phyloP scores from a whole-genome alignment of 1,140 invertebrate species.

The Leptinotarsa defecta region DNA sequence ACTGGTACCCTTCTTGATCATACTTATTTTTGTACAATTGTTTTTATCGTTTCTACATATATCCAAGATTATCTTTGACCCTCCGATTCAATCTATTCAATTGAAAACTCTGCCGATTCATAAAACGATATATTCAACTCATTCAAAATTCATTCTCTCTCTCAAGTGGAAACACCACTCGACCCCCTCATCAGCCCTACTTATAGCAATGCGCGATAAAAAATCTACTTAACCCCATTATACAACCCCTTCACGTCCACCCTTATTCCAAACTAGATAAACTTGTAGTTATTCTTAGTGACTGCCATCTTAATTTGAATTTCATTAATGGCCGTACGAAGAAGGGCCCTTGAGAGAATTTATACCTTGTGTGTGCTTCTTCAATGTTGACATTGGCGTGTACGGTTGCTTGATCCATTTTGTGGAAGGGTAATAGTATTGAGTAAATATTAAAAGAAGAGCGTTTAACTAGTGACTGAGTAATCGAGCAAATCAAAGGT shows the following conservation, averaged over 20 bases:
- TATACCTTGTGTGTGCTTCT: conserved; percentile 2
- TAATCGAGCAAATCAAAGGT: no score
- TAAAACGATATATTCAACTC: background rate
- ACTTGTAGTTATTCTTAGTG: conserved; percentile 7
- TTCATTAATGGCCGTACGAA: conserved; percentile 15
- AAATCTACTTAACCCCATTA: conserved; percentile 6
- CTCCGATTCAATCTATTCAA: background rate
- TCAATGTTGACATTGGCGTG: background rate
- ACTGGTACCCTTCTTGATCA: no score
- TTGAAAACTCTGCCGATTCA: background rate
- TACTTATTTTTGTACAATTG: no score
- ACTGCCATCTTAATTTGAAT: conserved; percentile 22
- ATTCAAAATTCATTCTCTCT: no score
- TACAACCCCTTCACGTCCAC: conserved; percentile 12
- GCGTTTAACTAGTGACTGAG: no score
- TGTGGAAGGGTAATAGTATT: no score
- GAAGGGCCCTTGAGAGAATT: background rate
- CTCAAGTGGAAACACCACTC: conserved; percentile 6
- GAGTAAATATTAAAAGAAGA: no score
- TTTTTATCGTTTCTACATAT: no score
- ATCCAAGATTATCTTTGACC: background rate
- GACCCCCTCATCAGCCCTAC: conserved; percentile 2
- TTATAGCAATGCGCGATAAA: conserved; percentile 5
- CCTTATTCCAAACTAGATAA: conserved; percentile 11
- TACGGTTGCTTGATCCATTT: background rate